Percentiles rank a stretch among this genome's conserved stretches.
phyloP scores from a whole-genome alignment of 2,113 vertebrate genomes.

The Haliaeetus leucogaster region DNA sequence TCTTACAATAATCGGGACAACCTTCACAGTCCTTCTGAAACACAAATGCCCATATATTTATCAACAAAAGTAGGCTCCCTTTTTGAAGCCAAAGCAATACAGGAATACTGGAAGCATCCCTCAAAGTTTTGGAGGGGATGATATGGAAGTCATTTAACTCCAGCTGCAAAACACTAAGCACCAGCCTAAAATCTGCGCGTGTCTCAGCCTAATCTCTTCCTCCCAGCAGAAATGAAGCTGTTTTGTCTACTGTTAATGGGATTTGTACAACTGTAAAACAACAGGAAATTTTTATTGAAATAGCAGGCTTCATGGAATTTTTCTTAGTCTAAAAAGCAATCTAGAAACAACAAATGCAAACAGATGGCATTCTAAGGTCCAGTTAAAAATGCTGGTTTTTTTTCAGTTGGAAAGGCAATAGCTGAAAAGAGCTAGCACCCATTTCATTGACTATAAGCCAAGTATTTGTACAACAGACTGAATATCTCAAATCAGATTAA shows the following conservation, averaged over 20 bases:
- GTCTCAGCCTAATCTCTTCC: background rate
- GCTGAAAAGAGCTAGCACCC: background rate
- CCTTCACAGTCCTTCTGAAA: background rate
- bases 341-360: background rate
- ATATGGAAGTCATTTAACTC: background rate
- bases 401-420: background rate
- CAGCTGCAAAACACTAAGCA: background rate
- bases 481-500: background rate
- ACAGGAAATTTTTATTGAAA: background rate
- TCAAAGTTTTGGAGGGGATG: background rate
- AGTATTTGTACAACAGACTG: background rate
- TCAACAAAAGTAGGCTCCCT: background rate
- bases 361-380: background rate
- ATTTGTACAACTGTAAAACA: background rate
- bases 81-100: background rate
- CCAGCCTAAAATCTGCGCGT: background rate
- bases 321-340: background rate
- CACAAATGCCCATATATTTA: background rate
- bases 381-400: background rate
- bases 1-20: background rate
- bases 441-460: background rate
- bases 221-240: background rate
- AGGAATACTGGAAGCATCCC: background rate
- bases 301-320: background rate
- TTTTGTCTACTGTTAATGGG: background rate